Percentiles rank a stretch among this genome's conserved stretches.
Conservation (phyloP, 2,888 invertebrate species). For the Oasisia sp. region DNA sequence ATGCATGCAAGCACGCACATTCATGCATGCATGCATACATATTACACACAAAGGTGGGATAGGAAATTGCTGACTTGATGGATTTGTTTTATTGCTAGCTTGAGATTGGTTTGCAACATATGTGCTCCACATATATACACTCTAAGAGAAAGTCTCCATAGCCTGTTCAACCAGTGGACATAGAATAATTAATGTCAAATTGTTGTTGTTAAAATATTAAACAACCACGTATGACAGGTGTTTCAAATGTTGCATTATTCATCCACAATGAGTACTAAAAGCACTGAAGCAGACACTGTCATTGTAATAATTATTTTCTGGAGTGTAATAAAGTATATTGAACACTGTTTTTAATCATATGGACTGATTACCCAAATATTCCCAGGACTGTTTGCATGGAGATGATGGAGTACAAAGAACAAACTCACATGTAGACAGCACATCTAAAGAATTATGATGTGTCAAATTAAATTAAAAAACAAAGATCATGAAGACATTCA, state of each 20-base stretch:
- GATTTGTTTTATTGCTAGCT: too few species aligned
- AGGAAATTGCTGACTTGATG: too few species aligned
- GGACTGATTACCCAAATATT: not conserved
- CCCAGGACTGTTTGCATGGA: too few species aligned
- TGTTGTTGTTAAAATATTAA: not conserved
- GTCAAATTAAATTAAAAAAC: too few species aligned
- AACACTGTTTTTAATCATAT: not conserved
- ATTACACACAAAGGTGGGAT: too few species aligned
- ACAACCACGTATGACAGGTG: not conserved
- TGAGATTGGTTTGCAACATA: not conserved
- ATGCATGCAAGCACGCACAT: not conserved
- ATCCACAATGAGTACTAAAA: not conserved
- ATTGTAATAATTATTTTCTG: not conserved
- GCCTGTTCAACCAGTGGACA: not conserved
- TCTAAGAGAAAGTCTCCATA: not conserved
- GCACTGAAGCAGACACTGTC: not conserved
- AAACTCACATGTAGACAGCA: too few species aligned
- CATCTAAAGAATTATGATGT: too few species aligned
- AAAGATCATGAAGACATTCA: too few species aligned
- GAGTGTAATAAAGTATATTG: not conserved
- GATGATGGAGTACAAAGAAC: too few species aligned
- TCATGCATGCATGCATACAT: not conserved
- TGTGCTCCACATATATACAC: not conserved
- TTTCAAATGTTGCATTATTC: not conserved
- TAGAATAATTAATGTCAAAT: not conserved